A percentile compares a stretch with the other conserved stretches of the same genome.
phyloP scores from a whole-genome alignment of 1,140 invertebrate genomes.

The Calycopis cecrops region DNA sequence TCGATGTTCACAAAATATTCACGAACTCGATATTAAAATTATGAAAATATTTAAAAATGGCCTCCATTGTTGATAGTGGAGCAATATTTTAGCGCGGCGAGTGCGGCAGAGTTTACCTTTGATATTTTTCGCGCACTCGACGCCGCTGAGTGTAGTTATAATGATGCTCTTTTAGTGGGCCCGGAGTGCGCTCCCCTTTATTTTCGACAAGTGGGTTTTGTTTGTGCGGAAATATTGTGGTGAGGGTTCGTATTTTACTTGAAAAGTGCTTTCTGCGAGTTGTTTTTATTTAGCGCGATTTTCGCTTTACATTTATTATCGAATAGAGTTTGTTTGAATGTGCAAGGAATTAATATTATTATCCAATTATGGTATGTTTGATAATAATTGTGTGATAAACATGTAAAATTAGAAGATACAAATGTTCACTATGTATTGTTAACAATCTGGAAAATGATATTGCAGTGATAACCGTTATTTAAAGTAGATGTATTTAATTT shows the following conservation, averaged over 20 bases:
- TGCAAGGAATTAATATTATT: too few species aligned
- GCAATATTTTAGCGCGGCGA: slow-evolving; percentile 11
- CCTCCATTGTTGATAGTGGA: slow-evolving; percentile 6
- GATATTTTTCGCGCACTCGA: slow-evolving; percentile 18
- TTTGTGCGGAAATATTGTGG: slow-evolving; percentile 24
- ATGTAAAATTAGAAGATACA: too few species aligned
- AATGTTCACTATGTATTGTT: too few species aligned
- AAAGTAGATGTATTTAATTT: too few species aligned
- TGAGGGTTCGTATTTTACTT: slow-evolving; percentile 24
- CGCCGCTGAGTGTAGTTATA: slow-evolving; percentile 20
- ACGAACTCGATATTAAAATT: background rate
- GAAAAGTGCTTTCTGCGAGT: slow-evolving; percentile 9
- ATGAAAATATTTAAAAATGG: slow-evolving; percentile 8
- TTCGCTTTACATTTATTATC: too few species aligned
- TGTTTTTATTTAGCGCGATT: background rate
- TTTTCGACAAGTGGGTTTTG: slow-evolving; percentile 20
- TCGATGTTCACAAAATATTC: too few species aligned
- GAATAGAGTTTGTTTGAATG: too few species aligned
- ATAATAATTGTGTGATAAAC: too few species aligned
- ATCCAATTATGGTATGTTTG: too few species aligned
- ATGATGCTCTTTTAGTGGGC: slow-evolving; percentile 30
- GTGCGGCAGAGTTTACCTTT: slow-evolving; percentile 20
- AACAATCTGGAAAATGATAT: too few species aligned
- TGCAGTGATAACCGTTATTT: too few species aligned
- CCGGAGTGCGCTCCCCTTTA: slow-evolving; percentile 26